These are phyloP conservation scores for Hypena proboscidalis DNA, from an alignment of 2,888 invertebrate species.

Conservation along the genomic window DNA sequence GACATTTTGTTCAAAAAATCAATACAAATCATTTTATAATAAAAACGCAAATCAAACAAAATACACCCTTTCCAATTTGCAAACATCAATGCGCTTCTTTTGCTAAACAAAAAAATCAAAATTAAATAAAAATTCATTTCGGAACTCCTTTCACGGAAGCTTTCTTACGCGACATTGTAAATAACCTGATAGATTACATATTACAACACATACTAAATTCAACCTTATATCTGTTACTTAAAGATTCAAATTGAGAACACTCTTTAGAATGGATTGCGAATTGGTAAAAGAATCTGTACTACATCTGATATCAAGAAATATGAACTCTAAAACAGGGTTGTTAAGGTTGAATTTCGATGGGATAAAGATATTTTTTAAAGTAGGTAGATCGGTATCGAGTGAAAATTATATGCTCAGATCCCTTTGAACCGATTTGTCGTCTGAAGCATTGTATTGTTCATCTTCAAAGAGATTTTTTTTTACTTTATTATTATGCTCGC, in stretches of 20 bases:
- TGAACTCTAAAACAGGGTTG: no score
- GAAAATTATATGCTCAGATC: constrained; percentile 68
- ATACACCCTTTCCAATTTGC: constrained; percentile 42
- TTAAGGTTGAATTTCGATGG: constrained; percentile 22
- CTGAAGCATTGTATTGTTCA: constrained; percentile 67
- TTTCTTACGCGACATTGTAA: constrained; percentile 64
- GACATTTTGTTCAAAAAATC: constrained; percentile 1
- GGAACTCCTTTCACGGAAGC: constrained; percentile 66
- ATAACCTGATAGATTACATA: constrained; percentile 58
- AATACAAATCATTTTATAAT: constrained; percentile 18
- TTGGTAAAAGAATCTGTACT: no score
- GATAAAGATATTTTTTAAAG: constrained; percentile 47
- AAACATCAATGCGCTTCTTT: constrained; percentile 49
- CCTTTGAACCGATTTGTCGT: constrained; percentile 72
- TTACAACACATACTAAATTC: constrained; percentile 17
- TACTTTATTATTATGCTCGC: constrained; percentile 74
- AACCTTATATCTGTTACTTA: constrained; percentile 16
- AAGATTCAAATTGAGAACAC: constrained; percentile 19
- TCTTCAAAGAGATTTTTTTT: constrained; percentile 73
- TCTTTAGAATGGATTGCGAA: constrained; percentile 3
- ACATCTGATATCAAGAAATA: not conserved
- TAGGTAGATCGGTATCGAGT: constrained; percentile 70
- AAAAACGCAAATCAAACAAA: constrained; percentile 29
- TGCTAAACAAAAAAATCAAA: constrained; percentile 53
- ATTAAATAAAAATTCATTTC: constrained; percentile 74